These are phyloP conservation scores for Minunthozetes semirufus DNA, from an alignment of 2,888 invertebrate genomes.

Conservation along the genomic window DNA sequence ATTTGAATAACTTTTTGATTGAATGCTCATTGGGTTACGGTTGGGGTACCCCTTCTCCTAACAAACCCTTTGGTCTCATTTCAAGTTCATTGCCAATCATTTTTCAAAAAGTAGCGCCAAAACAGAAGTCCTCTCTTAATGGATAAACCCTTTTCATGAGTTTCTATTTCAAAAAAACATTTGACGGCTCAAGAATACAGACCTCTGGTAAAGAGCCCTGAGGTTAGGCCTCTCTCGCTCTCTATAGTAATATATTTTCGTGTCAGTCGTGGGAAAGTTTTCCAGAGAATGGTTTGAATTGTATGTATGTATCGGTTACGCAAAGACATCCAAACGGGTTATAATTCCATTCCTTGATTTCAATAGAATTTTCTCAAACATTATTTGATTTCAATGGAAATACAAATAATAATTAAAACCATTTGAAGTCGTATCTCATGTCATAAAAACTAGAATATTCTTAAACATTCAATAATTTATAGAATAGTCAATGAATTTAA, in stretches of 20 bases:
- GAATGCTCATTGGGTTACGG: not conserved
- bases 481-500: too few species aligned
- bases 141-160: not conserved
- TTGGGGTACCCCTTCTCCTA: not conserved
- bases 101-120: not conserved
- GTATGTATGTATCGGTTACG: not conserved
- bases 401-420: too few species aligned
- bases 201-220: not conserved
- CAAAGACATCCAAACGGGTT: conserved; percentile 16
- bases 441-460: too few species aligned
- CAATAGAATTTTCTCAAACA: too few species aligned
- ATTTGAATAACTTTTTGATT: not conserved
- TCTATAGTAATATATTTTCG: conserved; percentile 2
- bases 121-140: not conserved
- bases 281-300: not conserved
- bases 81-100: conserved; percentile 25
- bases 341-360: not conserved
- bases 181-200: conserved; percentile 1
- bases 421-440: too few species aligned
- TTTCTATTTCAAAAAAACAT: conserved; percentile 15
- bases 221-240: conserved; percentile 9
- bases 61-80: not conserved
- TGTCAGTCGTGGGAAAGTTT: conserved; percentile 27
- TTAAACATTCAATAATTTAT: too few species aligned
- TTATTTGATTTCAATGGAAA: too few species aligned